phyloP scores from a whole-genome alignment of 2,113 vertebrate genomes.

The Penelope pileata region DNA sequence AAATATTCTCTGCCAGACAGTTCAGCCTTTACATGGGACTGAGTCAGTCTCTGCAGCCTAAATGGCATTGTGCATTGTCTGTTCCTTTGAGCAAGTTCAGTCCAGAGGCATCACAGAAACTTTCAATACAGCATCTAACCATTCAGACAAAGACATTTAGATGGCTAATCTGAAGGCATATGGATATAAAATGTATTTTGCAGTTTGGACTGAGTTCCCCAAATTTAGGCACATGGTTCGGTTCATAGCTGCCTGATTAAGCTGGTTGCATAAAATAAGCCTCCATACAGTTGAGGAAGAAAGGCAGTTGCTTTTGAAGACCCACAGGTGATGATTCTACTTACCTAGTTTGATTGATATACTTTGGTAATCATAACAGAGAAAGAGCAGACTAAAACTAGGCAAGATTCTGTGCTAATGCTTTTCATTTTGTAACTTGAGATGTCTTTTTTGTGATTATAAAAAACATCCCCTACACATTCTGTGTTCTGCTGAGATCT shows the following conservation, averaged over 20 bases:
- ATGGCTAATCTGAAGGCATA: not conserved
- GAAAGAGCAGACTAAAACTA: not conserved
- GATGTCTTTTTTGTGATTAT: not conserved
- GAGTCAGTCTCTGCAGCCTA: not conserved
- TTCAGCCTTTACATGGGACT: not conserved
- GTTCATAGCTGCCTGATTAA: not conserved
- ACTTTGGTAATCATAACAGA: rapidly evolving
- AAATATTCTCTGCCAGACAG: not conserved
- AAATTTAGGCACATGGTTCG: not conserved
- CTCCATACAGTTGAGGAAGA: not conserved
- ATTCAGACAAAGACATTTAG: not conserved
- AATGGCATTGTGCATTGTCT: rapidly evolving
- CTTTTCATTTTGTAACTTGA: not conserved
- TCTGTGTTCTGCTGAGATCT: not conserved
- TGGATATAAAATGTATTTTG: not conserved
- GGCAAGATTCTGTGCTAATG: not conserved
- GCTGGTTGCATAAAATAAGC: not conserved
- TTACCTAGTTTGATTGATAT: not conserved
- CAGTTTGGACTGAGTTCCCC: not conserved
- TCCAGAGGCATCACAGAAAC: not conserved
- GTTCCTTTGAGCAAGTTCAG: not conserved
- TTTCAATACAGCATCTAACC: not conserved
- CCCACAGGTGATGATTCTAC: not conserved
- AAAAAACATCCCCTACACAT: not conserved
- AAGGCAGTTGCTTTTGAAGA: not conserved